Evolutionary conservation across 2,888 invertebrate species (phyloP), one percentile per base, ranked within the genome.

Genomic region (Perizoma affinitatum): DNA sequence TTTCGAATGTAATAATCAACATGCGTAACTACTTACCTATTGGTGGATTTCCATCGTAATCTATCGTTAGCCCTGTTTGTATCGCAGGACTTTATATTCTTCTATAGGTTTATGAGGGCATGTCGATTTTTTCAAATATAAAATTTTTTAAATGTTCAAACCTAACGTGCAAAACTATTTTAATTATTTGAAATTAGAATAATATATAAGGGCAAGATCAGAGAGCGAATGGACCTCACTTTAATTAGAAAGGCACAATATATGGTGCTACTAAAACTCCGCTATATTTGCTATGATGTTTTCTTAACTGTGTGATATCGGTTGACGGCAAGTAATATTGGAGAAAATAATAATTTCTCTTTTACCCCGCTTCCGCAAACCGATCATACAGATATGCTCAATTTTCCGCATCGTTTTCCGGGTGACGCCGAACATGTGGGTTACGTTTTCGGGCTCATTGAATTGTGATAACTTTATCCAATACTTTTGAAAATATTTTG

Each of bases 321-420:
- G 10, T 43, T 40, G 48, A 47, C 58, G 40, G 51, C 22, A 22
- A 22, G 3, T 47, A 60, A 46, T 61, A 47, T 48, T 44, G 55
- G 47, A 65, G 46, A 60, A 67, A 65, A 54, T 59, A 67, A 65
- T 65, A 59, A 67, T 65, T 61, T 61, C 57, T 54, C 44, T 65
- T 58, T 47, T 44, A 34, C 50, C 44, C 45, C 41, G 62, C 58
- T 56, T 58, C 63, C 58, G 54, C 48, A 46, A 62, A 52, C 54
- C 61, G 65, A 67, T 65, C 61, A 57, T 54, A 58, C 55, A 65
- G 67, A 69, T 67, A 69, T 67, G 66, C 64, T 65, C 69, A 67
- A 69, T 69, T 69, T 69, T 69, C 66, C 67, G 58, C 60, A 49
- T 63, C 65, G 65, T 65, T 69, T 58, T 61, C 56, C 61, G 58